These are phyloP conservation scores for Drosophila bifasciata DNA, from an alignment of 1,140 invertebrate species.

Conservation along the genomic window DNA sequence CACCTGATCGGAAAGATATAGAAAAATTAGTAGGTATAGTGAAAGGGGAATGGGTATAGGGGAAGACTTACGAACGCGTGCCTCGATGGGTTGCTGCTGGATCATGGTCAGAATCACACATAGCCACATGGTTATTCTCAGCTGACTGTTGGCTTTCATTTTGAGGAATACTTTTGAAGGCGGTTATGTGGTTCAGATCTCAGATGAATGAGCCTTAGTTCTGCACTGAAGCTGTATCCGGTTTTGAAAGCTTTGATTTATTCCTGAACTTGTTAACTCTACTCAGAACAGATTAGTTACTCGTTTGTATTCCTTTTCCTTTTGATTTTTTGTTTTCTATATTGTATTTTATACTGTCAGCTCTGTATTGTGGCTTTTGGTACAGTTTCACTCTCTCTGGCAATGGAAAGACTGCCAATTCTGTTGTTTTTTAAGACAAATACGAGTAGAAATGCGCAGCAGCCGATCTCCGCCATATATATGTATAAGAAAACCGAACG, in stretches of 20 bases:
- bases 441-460: constrained; percentile 64
- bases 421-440: constrained; percentile 46
- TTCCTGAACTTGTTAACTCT: too few species aligned
- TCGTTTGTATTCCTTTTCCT: background rate
- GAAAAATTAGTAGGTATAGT: background rate
- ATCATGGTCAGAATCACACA: constrained; percentile 45
- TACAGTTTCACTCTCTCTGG: constrained; percentile 37
- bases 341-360: constrained; percentile 36
- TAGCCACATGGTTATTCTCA: constrained; percentile 20
- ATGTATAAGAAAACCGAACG: constrained; percentile 23
- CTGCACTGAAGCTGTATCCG: background rate
- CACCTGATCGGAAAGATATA: constrained; percentile 38
- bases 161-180: constrained; percentile 23
- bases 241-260: too few species aligned
- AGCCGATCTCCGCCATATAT: constrained; percentile 60
- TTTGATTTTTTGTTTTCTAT: background rate
- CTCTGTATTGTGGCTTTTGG: constrained; percentile 54
- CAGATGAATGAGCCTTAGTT: background rate
- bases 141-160: constrained; percentile 35
- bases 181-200: background rate
- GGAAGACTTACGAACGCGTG: constrained; percentile 52
- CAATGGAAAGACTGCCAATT: constrained; percentile 43
- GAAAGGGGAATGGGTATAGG: background rate
- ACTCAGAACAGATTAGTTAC: background rate
- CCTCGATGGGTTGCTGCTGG: constrained; percentile 30